phyloP scores from a whole-genome alignment of 2,888 invertebrate genomes.

The Latheticus oryzae region DNA sequence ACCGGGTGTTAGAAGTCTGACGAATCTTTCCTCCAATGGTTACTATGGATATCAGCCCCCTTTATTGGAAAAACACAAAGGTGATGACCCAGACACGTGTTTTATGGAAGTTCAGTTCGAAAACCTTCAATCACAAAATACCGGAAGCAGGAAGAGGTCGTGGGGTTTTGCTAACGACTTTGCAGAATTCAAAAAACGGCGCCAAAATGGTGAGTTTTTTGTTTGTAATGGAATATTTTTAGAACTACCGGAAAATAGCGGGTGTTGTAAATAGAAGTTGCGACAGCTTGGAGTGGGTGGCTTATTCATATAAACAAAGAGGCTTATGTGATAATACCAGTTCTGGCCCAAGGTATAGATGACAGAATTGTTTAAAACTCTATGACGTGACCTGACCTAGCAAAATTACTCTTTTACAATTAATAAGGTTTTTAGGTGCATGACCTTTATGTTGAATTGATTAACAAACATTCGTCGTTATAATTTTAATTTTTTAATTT shows the following conservation, averaged over 20 bases:
- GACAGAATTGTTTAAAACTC: no score
- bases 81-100: conserved; percentile 6
- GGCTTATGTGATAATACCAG: no score
- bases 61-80: conserved; percentile 36
- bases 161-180: conserved; percentile 41
- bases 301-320: no score
- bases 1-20: conserved; percentile 21
- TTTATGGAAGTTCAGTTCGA: conserved; percentile 41
- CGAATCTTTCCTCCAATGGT: conserved; percentile 50
- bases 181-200: conserved; percentile 57
- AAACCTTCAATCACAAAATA: conserved; percentile 14
- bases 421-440: no score
- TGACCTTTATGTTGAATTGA: no score
- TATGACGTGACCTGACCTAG: no score
- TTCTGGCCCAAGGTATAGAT: no score
- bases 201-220: conserved; percentile 55
- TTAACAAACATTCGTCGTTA: no score
- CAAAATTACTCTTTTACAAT: no score
- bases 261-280: conserved; percentile 22
- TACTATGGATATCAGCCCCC: conserved; percentile 55
- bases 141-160: conserved; percentile 45
- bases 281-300: conserved; percentile 12
- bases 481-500: no score
- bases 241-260: conserved; percentile 5
- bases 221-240: conserved; percentile 13